phyloP scores from a whole-genome alignment of 2,888 invertebrate species.

The Polydrusus pterygomalis region DNA sequence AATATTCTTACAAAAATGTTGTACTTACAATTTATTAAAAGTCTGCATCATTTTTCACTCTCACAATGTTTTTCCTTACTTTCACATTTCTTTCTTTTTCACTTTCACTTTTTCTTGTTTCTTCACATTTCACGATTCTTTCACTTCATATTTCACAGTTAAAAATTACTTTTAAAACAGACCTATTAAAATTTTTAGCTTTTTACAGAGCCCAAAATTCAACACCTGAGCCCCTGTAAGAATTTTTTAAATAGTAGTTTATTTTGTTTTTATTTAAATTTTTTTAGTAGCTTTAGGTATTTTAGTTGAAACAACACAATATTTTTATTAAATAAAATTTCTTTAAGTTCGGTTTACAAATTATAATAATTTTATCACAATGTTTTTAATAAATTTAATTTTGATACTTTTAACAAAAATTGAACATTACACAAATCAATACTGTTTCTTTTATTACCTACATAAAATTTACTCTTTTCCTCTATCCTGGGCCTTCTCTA shows the following conservation, averaged over 20 bases:
- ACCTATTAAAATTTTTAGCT: conserved; percentile 32
- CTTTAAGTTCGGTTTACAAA: background rate
- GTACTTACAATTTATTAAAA: background rate
- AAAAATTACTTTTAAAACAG: conserved; percentile 21
- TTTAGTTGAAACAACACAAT: background rate
- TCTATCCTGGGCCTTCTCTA: conserved; percentile 16
- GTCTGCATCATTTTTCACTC: conserved; percentile 5
- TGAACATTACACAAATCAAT: background rate
- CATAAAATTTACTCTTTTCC: background rate
- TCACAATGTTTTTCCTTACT: background rate
- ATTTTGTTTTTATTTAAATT: conserved; percentile 9
- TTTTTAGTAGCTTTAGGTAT: conserved; percentile 36
- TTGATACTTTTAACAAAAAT: background rate
- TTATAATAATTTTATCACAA: background rate
- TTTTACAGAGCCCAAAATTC: conserved; percentile 38
- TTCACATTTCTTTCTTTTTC: conserved; percentile 13
- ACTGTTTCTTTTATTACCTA: background rate
- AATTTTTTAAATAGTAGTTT: conserved; percentile 9
- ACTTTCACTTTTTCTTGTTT: conserved; percentile 18
- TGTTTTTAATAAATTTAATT: background rate
- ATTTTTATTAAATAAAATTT: background rate
- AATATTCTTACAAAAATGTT: background rate
- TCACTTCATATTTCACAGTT: conserved; percentile 24
- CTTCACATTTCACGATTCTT: conserved; percentile 9
- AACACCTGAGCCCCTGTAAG: conserved; percentile 26